Evolutionary conservation across 2,113 vertebrate genomes (phyloP).

Genomic region (Istiophorus platypterus): DNA sequence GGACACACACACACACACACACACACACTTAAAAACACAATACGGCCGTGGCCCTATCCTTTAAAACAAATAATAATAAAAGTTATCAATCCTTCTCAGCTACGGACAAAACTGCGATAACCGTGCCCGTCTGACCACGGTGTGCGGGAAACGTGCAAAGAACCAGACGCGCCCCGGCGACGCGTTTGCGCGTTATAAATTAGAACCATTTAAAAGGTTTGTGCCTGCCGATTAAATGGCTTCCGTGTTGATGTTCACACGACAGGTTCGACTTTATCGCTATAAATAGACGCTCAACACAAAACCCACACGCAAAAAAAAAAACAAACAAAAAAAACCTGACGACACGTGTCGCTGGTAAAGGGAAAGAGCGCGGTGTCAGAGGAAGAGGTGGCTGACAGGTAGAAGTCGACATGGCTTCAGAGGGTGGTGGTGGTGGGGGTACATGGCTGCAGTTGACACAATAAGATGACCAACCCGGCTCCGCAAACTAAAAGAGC

Average conservation of each 20-base stretch:
- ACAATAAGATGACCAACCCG: too few relatives aligned
- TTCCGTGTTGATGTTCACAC: neutral
- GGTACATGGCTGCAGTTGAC: neutral
- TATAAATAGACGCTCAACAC: neutral
- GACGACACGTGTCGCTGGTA: conserved; percentile 43
- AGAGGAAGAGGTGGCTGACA: neutral
- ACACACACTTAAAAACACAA: neutral
- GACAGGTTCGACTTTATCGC: too few relatives aligned
- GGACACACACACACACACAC: neutral
- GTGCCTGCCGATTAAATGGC: neutral
- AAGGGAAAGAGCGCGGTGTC: neutral
- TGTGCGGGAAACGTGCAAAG: too few relatives aligned
- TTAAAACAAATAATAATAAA: too few relatives aligned
- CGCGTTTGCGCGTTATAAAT: neutral
- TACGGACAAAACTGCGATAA: neutral
- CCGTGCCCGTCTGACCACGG: too few relatives aligned
- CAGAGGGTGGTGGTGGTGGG: too few relatives aligned
- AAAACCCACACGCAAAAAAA: neutral
- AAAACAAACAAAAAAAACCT: too few relatives aligned
- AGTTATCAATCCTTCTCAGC: rapidly evolving
- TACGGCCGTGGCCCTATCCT: neutral
- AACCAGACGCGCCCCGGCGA: neutral
- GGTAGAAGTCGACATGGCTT: neutral
- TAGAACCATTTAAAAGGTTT: neutral
- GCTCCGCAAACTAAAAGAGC: neutral